These are phyloP conservation scores for Morelia viridis DNA, from an alignment of 2,797 vertebrate species.

Conservation along the genomic window DNA sequence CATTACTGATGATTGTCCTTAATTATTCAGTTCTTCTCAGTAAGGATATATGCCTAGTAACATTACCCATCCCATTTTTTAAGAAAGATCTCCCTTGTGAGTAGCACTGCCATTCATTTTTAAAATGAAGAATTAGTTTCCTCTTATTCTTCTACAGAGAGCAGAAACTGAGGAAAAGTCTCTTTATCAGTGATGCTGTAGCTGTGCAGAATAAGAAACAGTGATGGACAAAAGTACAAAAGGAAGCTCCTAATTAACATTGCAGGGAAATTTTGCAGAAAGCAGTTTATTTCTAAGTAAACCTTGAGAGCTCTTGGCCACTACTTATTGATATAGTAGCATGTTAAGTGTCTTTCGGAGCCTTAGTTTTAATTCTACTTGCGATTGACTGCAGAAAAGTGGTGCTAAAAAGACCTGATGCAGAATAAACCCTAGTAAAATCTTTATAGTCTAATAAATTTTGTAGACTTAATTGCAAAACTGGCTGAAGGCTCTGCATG, in stretches of 20 bases:
- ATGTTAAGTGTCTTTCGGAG: background rate
- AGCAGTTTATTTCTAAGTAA: background rate
- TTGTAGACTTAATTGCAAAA: background rate
- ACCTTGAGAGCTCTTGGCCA: background rate
- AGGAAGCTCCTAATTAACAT: background rate
- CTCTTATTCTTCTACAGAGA: background rate
- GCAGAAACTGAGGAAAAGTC: background rate
- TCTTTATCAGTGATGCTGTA: background rate
- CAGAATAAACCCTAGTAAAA: background rate
- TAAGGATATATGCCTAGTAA: background rate
- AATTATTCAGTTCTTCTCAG: background rate
- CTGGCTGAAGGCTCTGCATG: background rate
- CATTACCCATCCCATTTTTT: background rate
- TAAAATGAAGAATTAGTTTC: background rate
- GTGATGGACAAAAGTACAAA: background rate
- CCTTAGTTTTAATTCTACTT: background rate
- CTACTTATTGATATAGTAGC: background rate
- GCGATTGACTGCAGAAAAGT: background rate
- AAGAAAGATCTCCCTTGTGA: background rate
- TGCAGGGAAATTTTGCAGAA: background rate
- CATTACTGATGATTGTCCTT: background rate
- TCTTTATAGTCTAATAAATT: background rate
- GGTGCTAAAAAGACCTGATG: background rate
- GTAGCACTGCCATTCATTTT: background rate
- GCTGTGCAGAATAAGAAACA: background rate